These are phyloP conservation scores for Phanerotoma sp. DNA, from an alignment of 2,888 invertebrate species.

Conservation along the genomic window DNA sequence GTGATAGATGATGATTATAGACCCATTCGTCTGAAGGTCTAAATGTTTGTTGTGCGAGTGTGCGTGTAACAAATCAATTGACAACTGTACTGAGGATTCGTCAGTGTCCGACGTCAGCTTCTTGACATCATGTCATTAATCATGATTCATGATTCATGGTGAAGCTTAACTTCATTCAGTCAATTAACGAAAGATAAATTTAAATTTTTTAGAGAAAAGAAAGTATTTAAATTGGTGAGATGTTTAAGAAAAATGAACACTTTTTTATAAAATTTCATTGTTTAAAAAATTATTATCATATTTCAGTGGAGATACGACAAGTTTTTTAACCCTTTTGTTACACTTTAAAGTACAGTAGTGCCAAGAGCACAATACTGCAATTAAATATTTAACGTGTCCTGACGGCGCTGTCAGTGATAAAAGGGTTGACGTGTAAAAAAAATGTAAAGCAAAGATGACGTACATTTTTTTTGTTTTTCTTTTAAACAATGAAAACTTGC, in stretches of 20 bases:
- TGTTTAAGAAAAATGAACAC: no score
- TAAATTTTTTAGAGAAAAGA: neutral
- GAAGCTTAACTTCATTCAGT: conserved; percentile 11
- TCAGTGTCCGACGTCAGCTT: neutral
- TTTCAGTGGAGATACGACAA: no score
- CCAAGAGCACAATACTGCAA: no score
- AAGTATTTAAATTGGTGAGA: conserved; percentile 3
- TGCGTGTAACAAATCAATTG: conserved; percentile 4
- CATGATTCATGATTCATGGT: conserved; percentile 2
- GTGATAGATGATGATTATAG: conserved; percentile 16
- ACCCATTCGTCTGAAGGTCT: conserved; percentile 21
- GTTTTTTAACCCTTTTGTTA: no score
- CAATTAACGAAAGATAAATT: conserved; percentile 9
- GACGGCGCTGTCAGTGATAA: no score
- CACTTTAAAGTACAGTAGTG: no score
- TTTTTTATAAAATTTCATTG: no score
- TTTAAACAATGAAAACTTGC: neutral
- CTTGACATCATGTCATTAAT: neutral
- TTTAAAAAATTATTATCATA: no score
- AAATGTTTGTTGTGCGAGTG: neutral
- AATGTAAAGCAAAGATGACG: no score
- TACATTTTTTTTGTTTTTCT: no score
- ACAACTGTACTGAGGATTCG: neutral
- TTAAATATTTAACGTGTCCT: no score
- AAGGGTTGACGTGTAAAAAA: no score